Conservation (phyloP, 2,888 invertebrate species). For the Torymus auratus region DNA sequence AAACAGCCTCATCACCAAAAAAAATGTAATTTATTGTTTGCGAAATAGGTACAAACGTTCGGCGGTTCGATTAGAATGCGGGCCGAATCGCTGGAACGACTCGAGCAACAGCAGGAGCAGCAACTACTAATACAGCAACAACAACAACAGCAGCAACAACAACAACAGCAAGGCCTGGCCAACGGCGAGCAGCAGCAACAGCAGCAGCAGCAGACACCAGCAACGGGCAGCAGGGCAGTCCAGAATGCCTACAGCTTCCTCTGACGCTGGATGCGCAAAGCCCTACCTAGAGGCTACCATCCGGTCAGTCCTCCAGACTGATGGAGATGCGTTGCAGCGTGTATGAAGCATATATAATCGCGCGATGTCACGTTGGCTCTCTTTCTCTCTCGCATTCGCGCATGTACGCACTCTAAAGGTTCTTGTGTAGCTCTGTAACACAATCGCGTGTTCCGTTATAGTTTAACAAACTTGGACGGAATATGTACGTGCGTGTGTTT, state of each 20-base stretch:
- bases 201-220: constrained; percentile 13
- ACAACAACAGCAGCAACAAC: constrained; percentile 61
- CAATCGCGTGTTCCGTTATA: no score
- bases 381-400: no score
- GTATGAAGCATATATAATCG: constrained; percentile 1
- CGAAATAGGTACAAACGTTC: constrained; percentile 82
- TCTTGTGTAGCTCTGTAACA: no score
- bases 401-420: no score
- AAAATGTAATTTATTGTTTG: neutral
- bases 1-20: neutral
- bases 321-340: constrained; percentile 51
- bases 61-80: constrained; percentile 90
- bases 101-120: constrained; percentile 77
- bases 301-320: constrained; percentile 70
- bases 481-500: no score
- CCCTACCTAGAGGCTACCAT: constrained; percentile 68
- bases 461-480: no score
- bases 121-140: constrained; percentile 58
- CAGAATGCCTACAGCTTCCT: constrained; percentile 84
- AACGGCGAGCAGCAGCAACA: constrained; percentile 69
- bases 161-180: constrained; percentile 49
- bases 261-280: constrained; percentile 76
- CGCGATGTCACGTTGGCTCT: no score
- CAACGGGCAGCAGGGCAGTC: constrained; percentile 78
- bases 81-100: constrained; percentile 86